phyloP scores from a whole-genome alignment of 2,797 vertebrate species.

The Pristis pectinata region DNA sequence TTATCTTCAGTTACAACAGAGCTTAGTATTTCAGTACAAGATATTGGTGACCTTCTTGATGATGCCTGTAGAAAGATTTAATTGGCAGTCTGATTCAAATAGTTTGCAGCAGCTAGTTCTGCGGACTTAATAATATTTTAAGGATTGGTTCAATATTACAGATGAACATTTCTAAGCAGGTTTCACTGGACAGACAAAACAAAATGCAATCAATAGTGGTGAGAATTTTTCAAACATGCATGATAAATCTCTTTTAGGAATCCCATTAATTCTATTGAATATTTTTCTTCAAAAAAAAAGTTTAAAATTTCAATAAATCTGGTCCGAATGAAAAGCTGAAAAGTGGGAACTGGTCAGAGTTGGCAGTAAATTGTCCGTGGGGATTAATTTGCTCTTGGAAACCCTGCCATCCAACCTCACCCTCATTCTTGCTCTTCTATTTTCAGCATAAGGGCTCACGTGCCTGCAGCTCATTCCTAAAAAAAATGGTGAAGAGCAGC shows the following conservation, averaged over 20 bases:
- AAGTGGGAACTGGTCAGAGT: neutral
- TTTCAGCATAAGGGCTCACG: neutral
- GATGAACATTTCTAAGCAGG: constrained; percentile 4
- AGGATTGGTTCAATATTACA: neutral
- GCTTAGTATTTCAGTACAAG: too few relatives aligned
- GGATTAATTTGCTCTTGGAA: neutral
- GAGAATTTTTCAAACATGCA: constrained; percentile 25
- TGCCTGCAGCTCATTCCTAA: neutral
- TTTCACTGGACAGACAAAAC: constrained; percentile 24
- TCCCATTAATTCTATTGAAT: neutral
- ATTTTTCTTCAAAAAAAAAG: neutral
- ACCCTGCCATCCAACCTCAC: too few relatives aligned
- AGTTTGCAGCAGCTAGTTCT: neutral
- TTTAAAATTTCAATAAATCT: neutral
- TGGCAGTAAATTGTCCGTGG: neutral
- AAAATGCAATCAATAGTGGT: constrained; percentile 27
- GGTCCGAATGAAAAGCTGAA: too few relatives aligned
- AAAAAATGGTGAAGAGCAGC: neutral
- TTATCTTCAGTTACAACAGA: neutral
- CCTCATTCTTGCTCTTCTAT: neutral
- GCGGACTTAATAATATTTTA: neutral
- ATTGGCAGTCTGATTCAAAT: neutral
- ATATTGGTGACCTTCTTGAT: neutral
- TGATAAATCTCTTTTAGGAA: neutral
- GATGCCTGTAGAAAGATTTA: too few relatives aligned